Percentiles rank a stretch among this genome's conserved stretches.
phyloP scores from a whole-genome alignment of 2,113 vertebrate genomes.

The Apaloderma vittatum region DNA sequence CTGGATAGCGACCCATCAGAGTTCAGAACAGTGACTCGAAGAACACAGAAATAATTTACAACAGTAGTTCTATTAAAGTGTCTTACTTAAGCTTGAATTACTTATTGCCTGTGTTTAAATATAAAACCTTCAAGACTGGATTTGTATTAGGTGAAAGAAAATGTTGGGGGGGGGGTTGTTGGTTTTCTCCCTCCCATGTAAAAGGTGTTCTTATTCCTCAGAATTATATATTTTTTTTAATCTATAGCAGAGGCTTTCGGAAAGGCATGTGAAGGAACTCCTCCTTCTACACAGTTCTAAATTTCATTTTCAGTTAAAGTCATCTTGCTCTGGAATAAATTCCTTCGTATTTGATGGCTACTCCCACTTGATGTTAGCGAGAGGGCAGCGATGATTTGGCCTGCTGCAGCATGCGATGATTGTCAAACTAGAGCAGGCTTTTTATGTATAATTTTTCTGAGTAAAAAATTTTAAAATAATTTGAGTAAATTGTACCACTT shows the following conservation, averaged over 20 bases:
- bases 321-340: background rate
- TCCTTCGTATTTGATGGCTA: background rate
- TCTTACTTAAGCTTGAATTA: slow-evolving; percentile 39
- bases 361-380: background rate
- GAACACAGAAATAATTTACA: slow-evolving; percentile 4
- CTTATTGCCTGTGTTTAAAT: slow-evolving; percentile 41
- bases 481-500: background rate
- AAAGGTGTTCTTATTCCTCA: slow-evolving; percentile 3
- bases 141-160: background rate
- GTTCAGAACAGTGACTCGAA: slow-evolving; percentile 16
- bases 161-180: too few species aligned
- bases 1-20: background rate
- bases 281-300: background rate
- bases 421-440: background rate
- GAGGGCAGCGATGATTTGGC: background rate
- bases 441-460: background rate
- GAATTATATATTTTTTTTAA: background rate
- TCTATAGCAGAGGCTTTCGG: background rate
- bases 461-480: background rate
- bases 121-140: background rate
- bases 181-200: background rate
- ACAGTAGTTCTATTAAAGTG: background rate
- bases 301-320: slow-evolving; percentile 10
- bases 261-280: background rate
- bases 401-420: background rate